Evolutionary conservation across 2,113 vertebrate genomes (phyloP).

Genomic region (Cavia porcellus): DNA sequence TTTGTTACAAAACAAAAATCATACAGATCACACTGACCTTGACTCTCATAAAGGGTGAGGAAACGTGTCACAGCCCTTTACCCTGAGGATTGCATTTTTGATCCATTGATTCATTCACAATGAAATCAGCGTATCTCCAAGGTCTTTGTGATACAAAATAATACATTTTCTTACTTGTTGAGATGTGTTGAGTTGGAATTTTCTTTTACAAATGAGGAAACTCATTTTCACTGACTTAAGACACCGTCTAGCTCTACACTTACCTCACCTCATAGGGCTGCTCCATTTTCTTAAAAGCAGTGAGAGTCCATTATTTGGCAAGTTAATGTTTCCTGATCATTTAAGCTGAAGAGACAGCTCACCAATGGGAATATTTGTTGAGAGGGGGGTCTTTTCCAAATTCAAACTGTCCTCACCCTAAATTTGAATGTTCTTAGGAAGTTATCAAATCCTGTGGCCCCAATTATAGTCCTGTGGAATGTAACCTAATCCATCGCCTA

Average conservation of each 20-base stretch:
- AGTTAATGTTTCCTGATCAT: not conserved
- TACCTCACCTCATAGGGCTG: not conserved
- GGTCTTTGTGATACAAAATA: not conserved
- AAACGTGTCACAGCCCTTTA: rapidly evolving
- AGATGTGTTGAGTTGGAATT: not conserved
- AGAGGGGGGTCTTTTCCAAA: not conserved
- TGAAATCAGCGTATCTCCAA: not conserved
- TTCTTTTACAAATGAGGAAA: not conserved
- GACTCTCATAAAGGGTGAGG: not conserved
- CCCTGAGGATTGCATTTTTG: too few relatives aligned
- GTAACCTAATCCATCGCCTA: not conserved
- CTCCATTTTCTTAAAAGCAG: not conserved
- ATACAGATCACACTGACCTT: not conserved
- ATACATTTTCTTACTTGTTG: not conserved
- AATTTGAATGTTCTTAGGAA: not conserved
- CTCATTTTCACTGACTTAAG: not conserved
- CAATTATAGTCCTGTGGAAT: not conserved
- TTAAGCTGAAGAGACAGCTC: not conserved
- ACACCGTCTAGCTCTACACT: not conserved
- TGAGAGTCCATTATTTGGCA: not conserved
- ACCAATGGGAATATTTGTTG: not conserved
- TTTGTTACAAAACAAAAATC: not conserved
- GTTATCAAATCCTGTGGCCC: not conserved
- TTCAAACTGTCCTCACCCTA: not conserved
- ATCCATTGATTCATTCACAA: not conserved